Evolutionary conservation across 2,888 invertebrate genomes (phyloP).

Genomic region (Drosophila longiperda): DNA sequence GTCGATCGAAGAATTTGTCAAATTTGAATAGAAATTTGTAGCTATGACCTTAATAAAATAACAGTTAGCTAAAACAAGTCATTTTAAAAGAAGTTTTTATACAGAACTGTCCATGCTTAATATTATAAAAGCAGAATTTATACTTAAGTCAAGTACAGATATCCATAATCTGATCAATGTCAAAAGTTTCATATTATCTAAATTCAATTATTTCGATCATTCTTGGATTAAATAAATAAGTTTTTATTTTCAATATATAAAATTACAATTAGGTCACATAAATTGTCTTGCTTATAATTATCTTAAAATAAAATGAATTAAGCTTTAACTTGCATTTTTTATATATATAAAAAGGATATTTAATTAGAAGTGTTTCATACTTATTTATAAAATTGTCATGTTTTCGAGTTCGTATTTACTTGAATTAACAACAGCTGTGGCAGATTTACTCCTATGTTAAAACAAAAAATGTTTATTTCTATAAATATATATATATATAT

Average conservation of each 20-base stretch:
- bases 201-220: background rate
- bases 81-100: background rate
- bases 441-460: background rate
- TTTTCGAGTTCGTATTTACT: background rate
- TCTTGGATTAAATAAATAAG: background rate
- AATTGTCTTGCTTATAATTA: background rate
- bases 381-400: background rate
- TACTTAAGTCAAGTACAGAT: background rate
- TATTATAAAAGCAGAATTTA: background rate
- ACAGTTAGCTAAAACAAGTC: background rate
- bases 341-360: rapidly evolving
- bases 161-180: background rate
- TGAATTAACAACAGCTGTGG: background rate
- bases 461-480: background rate
- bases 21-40: background rate
- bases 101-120: background rate
- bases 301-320: background rate
- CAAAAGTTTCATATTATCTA: background rate
- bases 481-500: background rate
- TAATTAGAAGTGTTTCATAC: background rate
- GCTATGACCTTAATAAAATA: background rate
- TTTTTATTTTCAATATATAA: background rate
- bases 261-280: no score
- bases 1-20: slow-evolving; percentile 18
- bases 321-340: background rate